Percentiles rank a stretch among this genome's conserved stretches.
phyloP scores from a whole-genome alignment of 2,888 invertebrate species.

The Ichneumoninae sp. region DNA sequence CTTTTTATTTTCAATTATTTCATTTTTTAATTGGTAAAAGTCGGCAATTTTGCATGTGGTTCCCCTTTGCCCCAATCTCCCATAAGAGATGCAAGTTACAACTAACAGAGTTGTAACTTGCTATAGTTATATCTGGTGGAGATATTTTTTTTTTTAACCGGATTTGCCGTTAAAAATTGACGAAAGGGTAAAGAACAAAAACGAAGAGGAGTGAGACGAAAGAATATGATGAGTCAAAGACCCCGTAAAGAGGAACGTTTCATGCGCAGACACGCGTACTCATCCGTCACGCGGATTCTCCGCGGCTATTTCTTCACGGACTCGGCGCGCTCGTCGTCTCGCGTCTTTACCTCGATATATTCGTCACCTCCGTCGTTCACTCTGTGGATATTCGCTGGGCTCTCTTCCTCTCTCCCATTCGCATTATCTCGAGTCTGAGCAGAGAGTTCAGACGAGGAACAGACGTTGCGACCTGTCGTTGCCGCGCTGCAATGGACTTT shows the following conservation, averaged over 20 bases:
- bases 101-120: neutral
- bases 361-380: slow-evolving; percentile 41
- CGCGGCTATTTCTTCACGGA: slow-evolving; percentile 67
- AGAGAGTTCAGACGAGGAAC: slow-evolving; percentile 56
- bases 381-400: slow-evolving; percentile 23
- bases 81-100: neutral
- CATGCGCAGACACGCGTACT: slow-evolving; percentile 81
- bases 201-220: slow-evolving; percentile 33
- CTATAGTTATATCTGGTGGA: neutral
- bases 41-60: too few species aligned
- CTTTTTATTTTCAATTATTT: too few species aligned
- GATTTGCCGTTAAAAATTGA: slow-evolving; percentile 4
- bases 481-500: slow-evolving; percentile 65
- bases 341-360: slow-evolving; percentile 57
- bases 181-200: neutral
- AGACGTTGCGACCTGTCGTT: slow-evolving; percentile 66
- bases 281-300: slow-evolving; percentile 80
- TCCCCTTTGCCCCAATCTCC: neutral
- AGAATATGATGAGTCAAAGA: slow-evolving; percentile 64
- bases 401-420: slow-evolving; percentile 46
- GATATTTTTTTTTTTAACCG: neutral
- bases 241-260: slow-evolving; percentile 68
- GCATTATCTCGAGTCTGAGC: slow-evolving; percentile 45
- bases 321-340: slow-evolving; percentile 50
- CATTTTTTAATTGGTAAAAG: too few species aligned